phyloP scores from a whole-genome alignment of 2,113 vertebrate genomes.

The Cryptomyrus ogoouensis region DNA sequence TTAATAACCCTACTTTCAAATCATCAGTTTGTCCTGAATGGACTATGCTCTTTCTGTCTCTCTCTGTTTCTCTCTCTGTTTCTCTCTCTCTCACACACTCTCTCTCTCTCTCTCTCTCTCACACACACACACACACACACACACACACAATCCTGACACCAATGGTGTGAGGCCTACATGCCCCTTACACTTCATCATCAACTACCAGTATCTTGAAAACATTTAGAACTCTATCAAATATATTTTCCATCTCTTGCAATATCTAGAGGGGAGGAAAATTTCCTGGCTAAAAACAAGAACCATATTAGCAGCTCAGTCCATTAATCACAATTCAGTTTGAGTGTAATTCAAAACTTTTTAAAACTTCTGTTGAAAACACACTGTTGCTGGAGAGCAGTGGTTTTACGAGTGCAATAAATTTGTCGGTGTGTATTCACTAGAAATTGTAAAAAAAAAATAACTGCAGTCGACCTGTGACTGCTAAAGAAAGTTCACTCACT shows the following conservation, averaged over 20 bases:
- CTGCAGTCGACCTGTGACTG: background rate
- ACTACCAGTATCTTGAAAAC: background rate
- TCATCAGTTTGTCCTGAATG: background rate
- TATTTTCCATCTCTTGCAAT: background rate
- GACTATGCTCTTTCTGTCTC: background rate
- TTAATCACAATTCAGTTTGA: constrained; percentile 17
- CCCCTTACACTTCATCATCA: background rate
- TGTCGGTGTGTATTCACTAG: constrained; percentile 8
- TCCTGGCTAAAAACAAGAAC: background rate
- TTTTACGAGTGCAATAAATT: constrained; percentile 15
- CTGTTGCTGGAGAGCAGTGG: background rate
- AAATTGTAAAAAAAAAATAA: background rate
- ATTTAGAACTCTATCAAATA: background rate
- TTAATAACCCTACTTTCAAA: background rate
- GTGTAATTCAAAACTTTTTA: constrained; percentile 12
- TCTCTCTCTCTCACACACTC: too few species aligned
- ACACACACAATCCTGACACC: background rate
- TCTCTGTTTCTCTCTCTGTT: too few species aligned
- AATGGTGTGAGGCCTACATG: background rate
- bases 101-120: too few species aligned
- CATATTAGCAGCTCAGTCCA: constrained; percentile 11
- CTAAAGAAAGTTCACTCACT: background rate
- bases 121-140: background rate
- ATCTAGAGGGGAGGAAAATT: constrained; percentile 1
- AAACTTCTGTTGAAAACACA: background rate